Evolutionary conservation across 2,113 vertebrate genomes (phyloP).

Genomic region (Carassius carassius): DNA sequence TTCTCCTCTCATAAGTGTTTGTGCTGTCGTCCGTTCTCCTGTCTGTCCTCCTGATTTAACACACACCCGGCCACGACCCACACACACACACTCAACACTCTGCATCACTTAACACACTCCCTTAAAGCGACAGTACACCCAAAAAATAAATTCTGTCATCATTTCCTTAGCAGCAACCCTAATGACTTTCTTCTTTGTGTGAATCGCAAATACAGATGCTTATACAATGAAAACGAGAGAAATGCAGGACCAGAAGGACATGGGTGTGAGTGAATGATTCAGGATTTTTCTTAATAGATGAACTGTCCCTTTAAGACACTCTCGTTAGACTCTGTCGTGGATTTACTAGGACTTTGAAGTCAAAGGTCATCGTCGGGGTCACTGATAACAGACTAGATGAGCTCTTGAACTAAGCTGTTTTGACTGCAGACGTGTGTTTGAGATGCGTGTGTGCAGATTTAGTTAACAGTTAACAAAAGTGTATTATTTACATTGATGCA

Average conservation of each 20-base stretch:
- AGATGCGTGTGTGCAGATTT: conserved; percentile 13
- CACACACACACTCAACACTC: background rate
- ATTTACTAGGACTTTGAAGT: conserved; percentile 50
- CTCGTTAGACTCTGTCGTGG: background rate
- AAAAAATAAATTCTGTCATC: background rate
- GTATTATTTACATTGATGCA: too few species aligned
- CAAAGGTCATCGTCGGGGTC: conserved; percentile 28
- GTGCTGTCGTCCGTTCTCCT: background rate
- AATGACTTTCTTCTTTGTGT: background rate
- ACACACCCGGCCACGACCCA: background rate
- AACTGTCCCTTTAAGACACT: background rate
- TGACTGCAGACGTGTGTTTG: background rate
- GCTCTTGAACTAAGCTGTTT: background rate
- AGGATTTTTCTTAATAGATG: background rate
- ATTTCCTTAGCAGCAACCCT: background rate
- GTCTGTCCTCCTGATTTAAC: too few species aligned
- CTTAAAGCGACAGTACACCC: background rate
- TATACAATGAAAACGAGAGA: background rate
- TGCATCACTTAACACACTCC: background rate
- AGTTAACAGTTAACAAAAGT: too few species aligned
- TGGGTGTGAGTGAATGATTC: background rate
- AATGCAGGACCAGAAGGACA: background rate
- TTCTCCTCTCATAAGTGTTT: background rate
- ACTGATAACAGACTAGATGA: conserved; percentile 15
- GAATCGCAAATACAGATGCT: background rate